Base-by-base conservation (phyloP, 92 coral and sea anemone species). In the Micromussa lordhowensis region DNA sequence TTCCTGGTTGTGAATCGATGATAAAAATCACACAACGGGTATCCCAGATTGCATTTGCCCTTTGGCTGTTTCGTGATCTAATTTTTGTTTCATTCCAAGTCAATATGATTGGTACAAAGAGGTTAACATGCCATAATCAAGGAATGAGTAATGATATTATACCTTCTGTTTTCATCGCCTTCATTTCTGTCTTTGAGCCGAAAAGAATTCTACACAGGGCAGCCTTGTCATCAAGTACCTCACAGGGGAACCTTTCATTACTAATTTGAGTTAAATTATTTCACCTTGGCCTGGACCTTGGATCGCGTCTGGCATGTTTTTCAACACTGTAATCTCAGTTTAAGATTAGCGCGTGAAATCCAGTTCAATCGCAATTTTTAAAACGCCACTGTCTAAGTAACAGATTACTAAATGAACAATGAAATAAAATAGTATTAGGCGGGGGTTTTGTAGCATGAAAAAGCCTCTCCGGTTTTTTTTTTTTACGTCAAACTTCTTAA, bases 121-220 rank as follows among this genome's bases (percentile, higher is more conserved):
- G 17, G 64, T 49, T 15, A 80, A 30, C 18, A 35, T 17, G 38
- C 59, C 72, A 30, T 55, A 34, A 7, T 31, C 53, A 35, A 80
- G 71, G 72, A 80, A 59, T 80, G 72, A 18, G 69, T 58, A 57
- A 80, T 59, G 32, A 80, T 58, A 59, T 59, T 22, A 80, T 5
- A 61, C 10, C 9, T 29, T 32, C 31, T 31, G 28, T n/a, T 59
- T 31, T 10, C 48, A 59, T 58, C 71, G 29, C 19, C 51, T 22
- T n/a, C 29, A 17, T 9, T 59, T 58, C 0, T 32, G 15, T 10
- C 61, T 80, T 80, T 34, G 71, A 80, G 19, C 48, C 26, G 40
- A 80, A 80, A 18, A n/a, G 78, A 38, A 44, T n/a, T 59, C 63
- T 14, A 17, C 81, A 49, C 53, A 57, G 72, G 69, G 18, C 9